Percentiles rank a stretch among this genome's conserved stretches.
phyloP scores from a whole-genome alignment of 2,888 invertebrate genomes.

The Sinohyriopsis cumingii region DNA sequence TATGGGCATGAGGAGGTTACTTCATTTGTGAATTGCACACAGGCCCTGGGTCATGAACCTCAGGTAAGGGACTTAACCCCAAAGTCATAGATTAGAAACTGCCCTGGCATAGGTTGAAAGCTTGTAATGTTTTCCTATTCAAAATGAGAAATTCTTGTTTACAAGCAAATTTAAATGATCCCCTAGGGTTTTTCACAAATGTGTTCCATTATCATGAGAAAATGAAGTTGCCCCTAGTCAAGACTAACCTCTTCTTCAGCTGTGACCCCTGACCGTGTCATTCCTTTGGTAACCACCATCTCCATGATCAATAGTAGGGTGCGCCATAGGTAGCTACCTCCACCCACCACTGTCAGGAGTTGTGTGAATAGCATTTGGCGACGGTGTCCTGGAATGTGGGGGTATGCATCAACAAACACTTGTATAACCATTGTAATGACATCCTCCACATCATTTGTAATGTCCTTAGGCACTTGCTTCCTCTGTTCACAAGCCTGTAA shows the following conservation, averaged over 20 bases:
- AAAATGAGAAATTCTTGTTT: too few relatives aligned
- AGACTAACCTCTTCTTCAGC: slow-evolving; percentile 52
- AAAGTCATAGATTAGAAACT: too few relatives aligned
- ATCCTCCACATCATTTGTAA: slow-evolving; percentile 47
- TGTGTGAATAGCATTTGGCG: slow-evolving; percentile 82
- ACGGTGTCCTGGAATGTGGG: slow-evolving; percentile 95
- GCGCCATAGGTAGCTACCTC: slow-evolving; percentile 72
- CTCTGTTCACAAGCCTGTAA: slow-evolving; percentile 56
- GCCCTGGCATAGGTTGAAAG: too few relatives aligned
- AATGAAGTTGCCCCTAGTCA: too few relatives aligned
- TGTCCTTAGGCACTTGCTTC: slow-evolving; percentile 33
- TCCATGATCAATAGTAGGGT: slow-evolving; percentile 73
- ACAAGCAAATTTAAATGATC: too few relatives aligned
- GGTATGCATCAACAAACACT: slow-evolving; percentile 91
- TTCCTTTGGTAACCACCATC: slow-evolving; percentile 65
- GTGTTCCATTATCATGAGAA: too few relatives aligned
- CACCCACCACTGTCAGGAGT: slow-evolving; percentile 81
- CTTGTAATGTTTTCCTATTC: too few relatives aligned
- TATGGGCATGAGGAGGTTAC: too few relatives aligned
- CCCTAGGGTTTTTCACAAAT: too few relatives aligned
- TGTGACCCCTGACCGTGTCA: slow-evolving; percentile 66
- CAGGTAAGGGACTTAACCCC: too few relatives aligned
- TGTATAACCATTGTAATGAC: slow-evolving; percentile 75
- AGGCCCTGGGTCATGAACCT: too few relatives aligned
- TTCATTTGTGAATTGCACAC: too few relatives aligned